Base-by-base conservation (phyloP, 1,140 invertebrate species). In the Zaprionus taronus region DNA sequence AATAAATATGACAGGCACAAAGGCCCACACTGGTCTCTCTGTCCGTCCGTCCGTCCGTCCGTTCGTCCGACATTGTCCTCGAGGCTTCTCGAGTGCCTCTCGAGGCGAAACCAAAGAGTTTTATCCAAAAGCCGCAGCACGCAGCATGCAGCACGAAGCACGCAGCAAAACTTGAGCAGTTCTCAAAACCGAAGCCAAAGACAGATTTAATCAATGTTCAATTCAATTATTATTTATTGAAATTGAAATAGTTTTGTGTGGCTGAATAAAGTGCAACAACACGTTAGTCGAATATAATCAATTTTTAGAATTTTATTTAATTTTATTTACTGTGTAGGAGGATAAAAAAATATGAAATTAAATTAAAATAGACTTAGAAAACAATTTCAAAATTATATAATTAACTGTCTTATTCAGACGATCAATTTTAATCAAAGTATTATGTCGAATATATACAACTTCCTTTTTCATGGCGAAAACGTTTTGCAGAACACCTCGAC, bases 1-100 rank as follows among this genome's bases (percentile, higher is more conserved):
- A 68, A 61, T 68, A 56, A 72, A 65, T 72, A 36, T 60, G 38
- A 28, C 69, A 57, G 38, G 22, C 34, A 31, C 17, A 38, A 38
- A 67, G 20, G 47, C n/a, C 47, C 47, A 51, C 20, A 51, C 41
- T 47, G 41, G 36, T 15, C 34, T 12, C 1, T 36, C 34, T 7
- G 0, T 36, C 36, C 36, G 36, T n/a, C n/a, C n/a, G n/a, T n/a
- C n/a, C n/a, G n/a, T 38, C 36, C 36, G 4, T 38, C 36, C 36
- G 14, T 38, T 2, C n/a, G 47, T 51, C 20, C 20, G 9, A 2
- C 20, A 24, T 24, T 51, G 47, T 51, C 47, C 41, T 17, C 47
- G 11, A 51, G 22, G 17, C 47, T 24, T 7, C 47, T 51, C 47
- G 20, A 22, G 47, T 51, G 11, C 11, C 47, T 51, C 20, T 51